Conservation (phyloP, 1,140 invertebrate species). For the Zaprionus nigranus region DNA sequence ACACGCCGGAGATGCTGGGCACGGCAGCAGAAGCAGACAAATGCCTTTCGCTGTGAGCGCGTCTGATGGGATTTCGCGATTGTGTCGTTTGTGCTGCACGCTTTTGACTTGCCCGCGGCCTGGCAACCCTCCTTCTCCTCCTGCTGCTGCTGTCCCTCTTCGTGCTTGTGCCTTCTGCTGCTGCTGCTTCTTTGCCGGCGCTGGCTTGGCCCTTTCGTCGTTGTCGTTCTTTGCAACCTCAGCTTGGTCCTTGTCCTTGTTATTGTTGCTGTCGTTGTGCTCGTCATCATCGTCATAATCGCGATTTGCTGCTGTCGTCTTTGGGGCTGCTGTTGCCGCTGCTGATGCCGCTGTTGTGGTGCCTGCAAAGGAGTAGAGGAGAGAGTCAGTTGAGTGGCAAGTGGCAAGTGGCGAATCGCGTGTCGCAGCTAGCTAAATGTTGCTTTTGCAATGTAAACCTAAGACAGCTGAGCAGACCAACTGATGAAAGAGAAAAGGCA, state of each 20-base stretch:
- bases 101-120: slow-evolving; percentile 76
- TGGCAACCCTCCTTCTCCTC: slow-evolving; percentile 29
- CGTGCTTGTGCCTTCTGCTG: background rate
- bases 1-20: slow-evolving; percentile 15
- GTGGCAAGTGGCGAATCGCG: slow-evolving; percentile 60
- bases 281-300: slow-evolving; percentile 78
- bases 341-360: slow-evolving; percentile 36
- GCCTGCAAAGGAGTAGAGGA: slow-evolving; percentile 67
- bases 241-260: slow-evolving; percentile 30
- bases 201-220: slow-evolving; percentile 4
- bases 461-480: slow-evolving; percentile 35
- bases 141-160: background rate
- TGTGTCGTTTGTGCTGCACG: slow-evolving; percentile 80
- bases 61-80: slow-evolving; percentile 84
- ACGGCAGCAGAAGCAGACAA: slow-evolving; percentile 55
- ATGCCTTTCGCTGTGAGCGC: slow-evolving; percentile 83
- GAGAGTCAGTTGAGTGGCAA: slow-evolving; percentile 54
- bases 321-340: slow-evolving; percentile 50
- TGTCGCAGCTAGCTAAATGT: slow-evolving; percentile 77
- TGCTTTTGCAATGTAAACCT: slow-evolving; percentile 76
- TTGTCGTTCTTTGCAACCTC: slow-evolving; percentile 24
- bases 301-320: slow-evolving; percentile 75
- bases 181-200: too few relatives aligned
- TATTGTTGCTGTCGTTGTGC: slow-evolving; percentile 49
- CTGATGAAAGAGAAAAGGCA: slow-evolving; percentile 2